phyloP scores from a whole-genome alignment of 2,113 vertebrate genomes.

The Perca flavescens region DNA sequence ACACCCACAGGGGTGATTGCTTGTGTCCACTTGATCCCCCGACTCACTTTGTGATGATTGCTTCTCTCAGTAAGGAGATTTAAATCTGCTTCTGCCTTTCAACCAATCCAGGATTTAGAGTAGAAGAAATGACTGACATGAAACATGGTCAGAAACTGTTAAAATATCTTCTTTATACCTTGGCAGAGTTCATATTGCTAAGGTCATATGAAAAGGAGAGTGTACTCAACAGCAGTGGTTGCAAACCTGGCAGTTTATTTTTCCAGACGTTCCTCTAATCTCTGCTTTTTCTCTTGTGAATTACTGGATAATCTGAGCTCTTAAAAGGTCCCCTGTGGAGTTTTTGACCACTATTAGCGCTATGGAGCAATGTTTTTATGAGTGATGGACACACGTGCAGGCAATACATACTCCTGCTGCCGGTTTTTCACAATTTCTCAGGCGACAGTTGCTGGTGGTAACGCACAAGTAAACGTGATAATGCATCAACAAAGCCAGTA shows the following conservation, averaged over 20 bases:
- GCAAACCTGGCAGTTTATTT: neutral
- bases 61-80: slow-evolving; percentile 86
- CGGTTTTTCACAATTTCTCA: neutral
- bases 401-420: neutral
- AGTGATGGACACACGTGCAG: neutral
- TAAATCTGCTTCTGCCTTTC: slow-evolving; percentile 77
- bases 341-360: neutral
- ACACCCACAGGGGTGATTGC: slow-evolving; percentile 54
- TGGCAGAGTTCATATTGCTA: neutral
- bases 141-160: slow-evolving; percentile 54
- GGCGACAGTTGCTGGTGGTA: neutral
- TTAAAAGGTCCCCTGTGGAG: neutral
- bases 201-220: neutral
- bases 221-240: neutral
- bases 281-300: neutral
- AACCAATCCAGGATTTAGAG: slow-evolving; percentile 85
- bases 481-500: neutral
- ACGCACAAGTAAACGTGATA: neutral
- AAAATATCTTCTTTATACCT: slow-evolving; percentile 16
- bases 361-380: neutral
- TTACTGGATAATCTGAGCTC: slow-evolving; percentile 7
- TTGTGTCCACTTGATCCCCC: slow-evolving; percentile 61
- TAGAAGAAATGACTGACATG: slow-evolving; percentile 74
- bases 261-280: slow-evolving; percentile 1
- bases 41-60: slow-evolving; percentile 78